Base-by-base conservation (phyloP, 1,140 invertebrate species). In the Aphelenchoides avenae region DNA sequence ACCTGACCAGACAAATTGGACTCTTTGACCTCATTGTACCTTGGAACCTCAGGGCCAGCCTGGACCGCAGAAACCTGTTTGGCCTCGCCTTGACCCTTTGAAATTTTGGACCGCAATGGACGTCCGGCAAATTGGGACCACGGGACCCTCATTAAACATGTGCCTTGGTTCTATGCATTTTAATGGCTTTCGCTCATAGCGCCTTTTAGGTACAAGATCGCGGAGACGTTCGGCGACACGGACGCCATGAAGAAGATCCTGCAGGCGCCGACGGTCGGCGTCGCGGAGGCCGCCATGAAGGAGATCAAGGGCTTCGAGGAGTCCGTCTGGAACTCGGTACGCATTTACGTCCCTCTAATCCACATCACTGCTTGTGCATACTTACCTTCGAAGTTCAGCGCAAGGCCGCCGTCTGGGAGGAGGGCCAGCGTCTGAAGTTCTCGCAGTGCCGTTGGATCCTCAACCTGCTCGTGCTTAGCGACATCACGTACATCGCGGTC, bases 221-320 rank as follows among this genome's bases (percentile, higher is more conserved):
- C 69, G 9, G 71, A 72, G 20, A 30, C 43, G 11, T 71, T 71
- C 48, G 57, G 46, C 4, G 69, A 71, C 29, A 22, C 52, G 13
- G 68, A 68, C 27, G 40, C 71, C 7, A 74, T 47, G 36, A 44
- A 73, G 31, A 64, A 53, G n/a, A 75, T 71, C 22, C n/a, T 68
- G 11, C 26, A 48, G 3, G 69, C 69, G 11, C 20, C 39, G 11
- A 59, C 49, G 37, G 61, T 55, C 15, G 24, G 44, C 13, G 42
- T 68, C n/a, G 69, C 69, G 3, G 69, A 71, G 30, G 66, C 52
- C 7, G 64, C 59, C 20, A 61, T 71, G 53, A 71, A 72, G 33
- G 47, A 53, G 11, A 71, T 71, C 15, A 58, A 67, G 44, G 50
- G 50, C 11, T 71, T 71, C 47, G 40, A 71, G 13, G 68, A 66